A percentile compares a stretch with the other conserved stretches of the same genome.
Conservation (phyloP, 53 echinoderm and acorn worm genomes). For the Echinometra lucunter region DNA sequence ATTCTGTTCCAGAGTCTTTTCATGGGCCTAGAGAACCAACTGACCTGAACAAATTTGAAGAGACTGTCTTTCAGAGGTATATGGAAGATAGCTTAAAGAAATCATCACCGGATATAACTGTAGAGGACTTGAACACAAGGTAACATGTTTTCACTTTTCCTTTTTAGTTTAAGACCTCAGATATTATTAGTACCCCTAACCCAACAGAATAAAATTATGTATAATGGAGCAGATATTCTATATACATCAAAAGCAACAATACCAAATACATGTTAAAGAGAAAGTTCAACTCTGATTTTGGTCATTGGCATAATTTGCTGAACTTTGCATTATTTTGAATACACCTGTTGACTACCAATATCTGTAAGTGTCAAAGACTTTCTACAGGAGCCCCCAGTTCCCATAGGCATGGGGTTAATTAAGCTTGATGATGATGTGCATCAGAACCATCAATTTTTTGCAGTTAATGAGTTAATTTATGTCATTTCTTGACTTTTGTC, state of each 20-base stretch:
- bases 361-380: too few species aligned
- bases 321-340: too few species aligned
- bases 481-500: too few species aligned
- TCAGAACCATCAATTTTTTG: too few species aligned
- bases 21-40: neutral
- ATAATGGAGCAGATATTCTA: neutral
- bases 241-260: neutral
- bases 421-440: too few species aligned
- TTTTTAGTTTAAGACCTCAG: neutral
- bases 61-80: neutral
- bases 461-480: too few species aligned
- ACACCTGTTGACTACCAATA: too few species aligned
- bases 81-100: neutral
- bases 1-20: neutral
- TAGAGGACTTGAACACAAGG: neutral
- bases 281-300: too few species aligned
- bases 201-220: neutral
- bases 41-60: slow-evolving; percentile 2
- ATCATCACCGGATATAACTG: neutral
- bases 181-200: neutral
- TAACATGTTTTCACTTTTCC: neutral
- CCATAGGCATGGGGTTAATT: too few species aligned
- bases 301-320: too few species aligned
- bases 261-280: too few species aligned
- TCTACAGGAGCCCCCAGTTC: too few species aligned